Evolutionary conservation across 1,140 invertebrate genomes (phyloP), one percentile per base, ranked within the genome.

Genomic region (Ladona fulva): DNA sequence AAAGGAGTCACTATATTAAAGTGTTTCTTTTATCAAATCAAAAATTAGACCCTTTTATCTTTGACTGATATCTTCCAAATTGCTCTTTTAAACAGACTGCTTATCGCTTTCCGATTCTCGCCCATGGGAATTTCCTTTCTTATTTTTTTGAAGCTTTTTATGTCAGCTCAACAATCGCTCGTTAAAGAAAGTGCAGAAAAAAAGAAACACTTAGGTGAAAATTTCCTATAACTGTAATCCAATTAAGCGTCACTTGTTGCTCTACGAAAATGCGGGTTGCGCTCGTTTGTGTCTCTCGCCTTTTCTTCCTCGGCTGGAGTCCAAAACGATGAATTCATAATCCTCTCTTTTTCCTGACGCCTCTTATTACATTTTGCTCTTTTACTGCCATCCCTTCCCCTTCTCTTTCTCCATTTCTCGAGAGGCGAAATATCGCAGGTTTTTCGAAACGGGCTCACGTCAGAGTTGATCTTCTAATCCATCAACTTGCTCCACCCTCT

Each of bases 291-390:
- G 52, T 22, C 52, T 22, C 52, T 52, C 44, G 44, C 19, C 44
- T 66, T 22, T 66, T 22, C 3, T 22, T 66, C 52, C 52, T 66
- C 12, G 19, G 19, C 10, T 52, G 44, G n/a, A 66, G 52, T 66
- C 52, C 52, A 22, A 66, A 66, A 66, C 52, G 52, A 66, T 22
- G 52, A 66, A 66, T 66, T 66, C 52, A 66, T 66, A 66, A 66
- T 19, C 52, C n/a, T 66, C n/a, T 66, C 14, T 19, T 66, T 66
- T 66, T 66, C 14, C n/a, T 66, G 52, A 22, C 52, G 52, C 52
- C 14, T 16, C n/a, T 66, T 66, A 22, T 66, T 66, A 19, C 52
- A 19, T 22, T 66, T 66, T 12, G 16, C 52, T 12, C n/a, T 22
- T 22, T 66, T 66, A 66, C 52, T 12, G 16, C 52, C 52, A 22